Base-by-base conservation (phyloP, 1,140 invertebrate species). In the Drosophila yakuba region DNA sequence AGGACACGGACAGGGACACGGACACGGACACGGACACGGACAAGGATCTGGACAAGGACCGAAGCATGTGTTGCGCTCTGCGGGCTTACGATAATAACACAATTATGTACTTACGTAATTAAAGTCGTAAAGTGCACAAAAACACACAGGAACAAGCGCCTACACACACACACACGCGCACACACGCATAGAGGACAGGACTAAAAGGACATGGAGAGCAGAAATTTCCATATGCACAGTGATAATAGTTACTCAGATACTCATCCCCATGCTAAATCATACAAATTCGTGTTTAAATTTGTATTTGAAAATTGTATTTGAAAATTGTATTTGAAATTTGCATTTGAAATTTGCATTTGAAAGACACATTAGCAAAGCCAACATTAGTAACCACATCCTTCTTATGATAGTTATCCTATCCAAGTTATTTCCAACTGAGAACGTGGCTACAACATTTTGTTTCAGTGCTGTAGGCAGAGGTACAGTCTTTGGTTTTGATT, bases 81-180 rank as follows among this genome's bases (percentile, higher is more conserved):
- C 73, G 38, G 68, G 80, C 84, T 88, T 83, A 84, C 86, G 84
- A 88, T 88, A 89, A 88, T 88, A 90, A 88, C 85, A 88, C 84
- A 88, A 88, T 88, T 88, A 88, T 88, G 85, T 88, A 89, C 85
- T 90, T 84, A 89, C 80, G 78, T 89, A 88, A 88, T 88, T 88
- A 88, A 89, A 90, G 83, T 88, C 83, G 83, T 89, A 89, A 89
- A 89, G 82, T 86, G 78, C 74, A 75, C 80, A 83, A 66, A 83
- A 61, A 80, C 75, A 83, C 78, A 77, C 51, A 77, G 44, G 32
- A 45, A 45, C 44, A 32, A 28, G 58, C 25, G 45, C 48, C 32
- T 14, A 12, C 17, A 36, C 45, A 55, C 47, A 43, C 25, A 48
- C 12, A 43, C 28, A 32, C 28, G 10, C 32, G 10, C 8, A 10